A percentile compares a stretch with the other conserved stretches of the same genome.
Conservation (phyloP, 2,888 invertebrate species). For the Pegoplata infirma region DNA sequence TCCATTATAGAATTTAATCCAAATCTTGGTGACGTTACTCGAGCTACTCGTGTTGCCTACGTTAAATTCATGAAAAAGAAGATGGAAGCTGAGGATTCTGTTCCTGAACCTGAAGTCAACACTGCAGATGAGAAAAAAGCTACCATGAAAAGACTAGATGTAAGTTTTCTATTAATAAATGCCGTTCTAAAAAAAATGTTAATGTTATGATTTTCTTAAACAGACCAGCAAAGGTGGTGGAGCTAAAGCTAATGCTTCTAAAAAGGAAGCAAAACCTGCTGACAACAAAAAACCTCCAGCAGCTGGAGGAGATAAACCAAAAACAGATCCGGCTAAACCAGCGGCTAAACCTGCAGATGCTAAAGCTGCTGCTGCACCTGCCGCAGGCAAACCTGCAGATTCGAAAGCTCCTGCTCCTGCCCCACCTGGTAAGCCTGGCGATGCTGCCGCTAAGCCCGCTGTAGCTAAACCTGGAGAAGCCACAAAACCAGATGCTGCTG, state of each 20-base stretch:
- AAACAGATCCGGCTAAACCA: slow-evolving; percentile 52
- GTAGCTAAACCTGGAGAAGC: slow-evolving; percentile 71
- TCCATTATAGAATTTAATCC: slow-evolving; percentile 86
- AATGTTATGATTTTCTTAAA: background rate
- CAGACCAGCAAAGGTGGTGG: slow-evolving; percentile 35
- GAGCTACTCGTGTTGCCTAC: slow-evolving; percentile 89
- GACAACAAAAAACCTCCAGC: slow-evolving; percentile 64
- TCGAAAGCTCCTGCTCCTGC: slow-evolving; percentile 64
- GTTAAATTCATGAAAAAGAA: slow-evolving; percentile 92
- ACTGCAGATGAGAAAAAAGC: slow-evolving; percentile 49
- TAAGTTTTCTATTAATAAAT: background rate
- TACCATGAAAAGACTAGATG: slow-evolving; percentile 34
- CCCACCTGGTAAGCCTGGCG: slow-evolving; percentile 70
- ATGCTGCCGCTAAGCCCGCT: slow-evolving; percentile 70
- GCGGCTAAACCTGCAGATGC: slow-evolving; percentile 26
- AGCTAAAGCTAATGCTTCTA: slow-evolving; percentile 50
- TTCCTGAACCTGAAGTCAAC: slow-evolving; percentile 21
- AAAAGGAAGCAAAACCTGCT: no score
- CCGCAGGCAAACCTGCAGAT: slow-evolving; percentile 64
- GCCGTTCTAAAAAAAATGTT: background rate
- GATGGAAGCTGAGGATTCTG: slow-evolving; percentile 78
- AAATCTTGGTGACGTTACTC: slow-evolving; percentile 85
- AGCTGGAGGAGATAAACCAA: background rate
- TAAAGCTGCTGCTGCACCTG: slow-evolving; percentile 52
- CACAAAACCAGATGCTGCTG: slow-evolving; percentile 72